These are phyloP conservation scores for Toxostoma redivivum DNA, from an alignment of 2,113 vertebrate genomes.

Conservation along the genomic window DNA sequence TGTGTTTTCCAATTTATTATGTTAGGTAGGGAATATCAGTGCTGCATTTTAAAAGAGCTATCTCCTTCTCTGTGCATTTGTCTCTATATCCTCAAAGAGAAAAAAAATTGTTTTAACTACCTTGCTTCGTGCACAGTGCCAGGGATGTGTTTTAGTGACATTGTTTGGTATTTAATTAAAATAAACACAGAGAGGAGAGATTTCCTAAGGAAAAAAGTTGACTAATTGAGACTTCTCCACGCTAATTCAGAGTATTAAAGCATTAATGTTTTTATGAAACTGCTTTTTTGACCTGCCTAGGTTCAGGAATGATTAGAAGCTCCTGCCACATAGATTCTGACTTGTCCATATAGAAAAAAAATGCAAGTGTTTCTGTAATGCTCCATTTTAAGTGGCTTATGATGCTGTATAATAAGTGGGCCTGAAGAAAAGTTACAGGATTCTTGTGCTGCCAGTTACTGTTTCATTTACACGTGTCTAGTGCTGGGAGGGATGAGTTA, in stretches of 20 bases:
- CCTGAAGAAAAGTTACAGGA: background rate
- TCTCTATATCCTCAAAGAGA: background rate
- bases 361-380: background rate
- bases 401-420: background rate
- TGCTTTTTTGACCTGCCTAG: background rate
- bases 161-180: slow-evolving; percentile 28
- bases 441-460: background rate
- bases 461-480: background rate
- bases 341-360: background rate
- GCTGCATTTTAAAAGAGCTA: background rate
- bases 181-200: background rate
- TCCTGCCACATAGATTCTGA: background rate
- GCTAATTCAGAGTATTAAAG: background rate
- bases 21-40: background rate
- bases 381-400: background rate
- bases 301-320: background rate
- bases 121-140: background rate
- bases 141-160: background rate
- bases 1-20: background rate
- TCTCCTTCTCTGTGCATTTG: background rate
- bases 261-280: background rate
- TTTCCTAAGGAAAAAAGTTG: background rate
- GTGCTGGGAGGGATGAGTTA: background rate
- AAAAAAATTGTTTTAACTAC: background rate
- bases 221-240: background rate